Evolutionary conservation across 30 jellyfish, hydroid and myxozoan species (phyloP), one percentile per base, ranked within the genome.

Genomic region (Chrysaora quinquecirrha): DNA sequence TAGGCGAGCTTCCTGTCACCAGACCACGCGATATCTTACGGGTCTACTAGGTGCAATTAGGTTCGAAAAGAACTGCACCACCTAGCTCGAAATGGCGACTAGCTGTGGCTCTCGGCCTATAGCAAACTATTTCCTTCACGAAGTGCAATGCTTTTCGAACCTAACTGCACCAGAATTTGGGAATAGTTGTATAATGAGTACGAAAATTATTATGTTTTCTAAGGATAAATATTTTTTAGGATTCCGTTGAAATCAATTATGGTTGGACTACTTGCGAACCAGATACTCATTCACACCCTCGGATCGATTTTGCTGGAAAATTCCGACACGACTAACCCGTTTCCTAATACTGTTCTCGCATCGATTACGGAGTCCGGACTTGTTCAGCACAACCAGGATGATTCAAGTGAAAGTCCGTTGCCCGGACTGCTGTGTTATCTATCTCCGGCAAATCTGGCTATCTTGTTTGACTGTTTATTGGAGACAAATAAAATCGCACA

Each of bases 291-390:
- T 22, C 99, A 94, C 56, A 94, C 90, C 52, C 95, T 94, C 48
- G 99, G 99, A 2, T 94, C 97, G 33, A 94, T 94, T 35, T 76
- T 94, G 24, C 78, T 94, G 50, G 99, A 94, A 81, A 94, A 93
- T 71, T 95, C 99, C 31, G 99, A 94, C 60, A 78, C 99, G 11
- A 67, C 62, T 27, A 80, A 71, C 35, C 91, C 70, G 64, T 83
- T 94, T 21, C 79, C 91, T 30, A 76, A 63, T 56, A 71, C 97
- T 12, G 93, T 86, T 16, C 82, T 94, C 30, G 87, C 96, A 10
- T 80, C 97, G 11, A 83, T 94, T 27, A 87, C 99, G 71, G 97
- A 94, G 43, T 82, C 97, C 33, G 99, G 99, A 7, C 67, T 94
- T 21, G 96, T 94, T 3, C 90, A 94, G 61, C 73, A 96, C 52